A percentile compares a stretch with the other conserved stretches of the same genome.
phyloP scores from a whole-genome alignment of 2,888 invertebrate species.

The Micropterix aruncella region DNA sequence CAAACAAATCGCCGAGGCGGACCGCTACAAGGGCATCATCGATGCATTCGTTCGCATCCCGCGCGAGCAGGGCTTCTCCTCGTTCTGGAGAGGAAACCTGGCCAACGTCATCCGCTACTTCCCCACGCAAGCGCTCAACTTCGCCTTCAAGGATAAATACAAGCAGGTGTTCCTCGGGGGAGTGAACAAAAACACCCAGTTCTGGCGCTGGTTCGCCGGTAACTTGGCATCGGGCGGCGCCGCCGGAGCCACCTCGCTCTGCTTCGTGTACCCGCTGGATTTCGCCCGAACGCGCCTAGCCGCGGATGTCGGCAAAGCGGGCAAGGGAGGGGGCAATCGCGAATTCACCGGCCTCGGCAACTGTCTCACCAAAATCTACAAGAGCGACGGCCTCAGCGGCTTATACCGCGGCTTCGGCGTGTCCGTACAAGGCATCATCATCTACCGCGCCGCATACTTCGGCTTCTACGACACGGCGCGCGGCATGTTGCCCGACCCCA shows the following conservation, averaged over 20 bases:
- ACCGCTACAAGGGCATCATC: conserved; percentile 85
- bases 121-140: conserved; percentile 89
- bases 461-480: conserved; percentile 94
- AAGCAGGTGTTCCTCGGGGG: conserved; percentile 74
- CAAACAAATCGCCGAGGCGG: conserved; percentile 71
- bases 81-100: conserved; percentile 88
- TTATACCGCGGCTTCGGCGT: conserved; percentile 91
- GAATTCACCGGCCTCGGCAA: conserved; percentile 85
- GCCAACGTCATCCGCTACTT: conserved; percentile 92
- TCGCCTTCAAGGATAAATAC: conserved; percentile 92
- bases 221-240: conserved; percentile 90
- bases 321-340: conserved; percentile 40
- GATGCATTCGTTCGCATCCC: conserved; percentile 78
- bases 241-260: conserved; percentile 85
- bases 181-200: conserved; percentile 78
- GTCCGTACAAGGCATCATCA: conserved; percentile 91
- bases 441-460: conserved; percentile 92
- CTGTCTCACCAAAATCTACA: conserved; percentile 76
- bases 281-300: conserved; percentile 81
- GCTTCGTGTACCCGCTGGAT: conserved; percentile 91
- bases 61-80: conserved; percentile 68
- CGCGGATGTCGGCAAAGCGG: conserved; percentile 83
- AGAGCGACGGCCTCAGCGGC: conserved; percentile 70
- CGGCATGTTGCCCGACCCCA: conserved; percentile 84
- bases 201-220: conserved; percentile 77